phyloP scores from a whole-genome alignment of 2,797 vertebrate species.

The Margarornis squamiger region DNA sequence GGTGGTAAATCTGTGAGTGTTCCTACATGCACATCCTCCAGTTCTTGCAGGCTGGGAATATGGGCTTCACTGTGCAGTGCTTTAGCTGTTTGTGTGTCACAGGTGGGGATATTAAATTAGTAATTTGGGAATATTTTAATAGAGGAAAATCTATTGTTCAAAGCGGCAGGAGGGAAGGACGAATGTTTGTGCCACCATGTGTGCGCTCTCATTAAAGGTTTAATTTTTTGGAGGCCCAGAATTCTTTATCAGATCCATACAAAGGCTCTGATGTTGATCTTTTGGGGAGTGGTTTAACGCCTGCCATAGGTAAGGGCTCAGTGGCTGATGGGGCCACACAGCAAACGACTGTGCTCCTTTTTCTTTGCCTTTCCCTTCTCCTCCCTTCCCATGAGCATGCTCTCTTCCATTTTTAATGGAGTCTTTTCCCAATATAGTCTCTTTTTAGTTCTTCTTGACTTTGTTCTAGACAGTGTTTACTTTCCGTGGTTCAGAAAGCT shows the following conservation, averaged over 20 bases:
- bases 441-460: neutral
- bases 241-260: slow-evolving; percentile 15
- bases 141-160: neutral
- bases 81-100: neutral
- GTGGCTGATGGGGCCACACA: neutral
- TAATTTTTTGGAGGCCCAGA: neutral
- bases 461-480: neutral
- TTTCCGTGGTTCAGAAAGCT: neutral
- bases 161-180: neutral
- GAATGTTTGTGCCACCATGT: neutral
- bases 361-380: neutral
- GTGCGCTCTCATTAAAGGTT: neutral
- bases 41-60: neutral
- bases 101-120: neutral
- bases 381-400: accelerated
- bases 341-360: neutral
- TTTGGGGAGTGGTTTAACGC: slow-evolving; percentile 22
- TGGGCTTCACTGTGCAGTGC: neutral
- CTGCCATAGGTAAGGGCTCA: neutral
- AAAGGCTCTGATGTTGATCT: slow-evolving; percentile 36
- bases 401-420: neutral
- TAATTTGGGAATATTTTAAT: neutral
- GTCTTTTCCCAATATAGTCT: neutral
- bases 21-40: neutral
- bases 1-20: neutral